These are phyloP conservation scores for Bubo scandiacus DNA, from an alignment of 2,113 vertebrate genomes.

Conservation along the genomic window DNA sequence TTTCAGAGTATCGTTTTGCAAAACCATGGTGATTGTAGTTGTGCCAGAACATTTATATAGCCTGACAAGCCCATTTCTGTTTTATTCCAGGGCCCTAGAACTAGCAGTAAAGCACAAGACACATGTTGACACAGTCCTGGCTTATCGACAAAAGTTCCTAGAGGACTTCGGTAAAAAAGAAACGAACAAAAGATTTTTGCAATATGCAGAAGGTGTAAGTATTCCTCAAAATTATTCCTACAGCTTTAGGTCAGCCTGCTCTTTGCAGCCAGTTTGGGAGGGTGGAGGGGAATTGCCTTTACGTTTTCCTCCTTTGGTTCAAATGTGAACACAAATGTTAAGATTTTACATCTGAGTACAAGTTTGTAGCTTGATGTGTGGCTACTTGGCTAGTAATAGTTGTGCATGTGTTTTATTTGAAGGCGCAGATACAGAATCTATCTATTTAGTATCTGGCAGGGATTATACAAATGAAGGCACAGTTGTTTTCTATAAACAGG, in stretches of 20 bases:
- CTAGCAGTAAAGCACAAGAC: constrained; percentile 97
- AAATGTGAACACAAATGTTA: neutral
- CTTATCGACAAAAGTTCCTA: constrained; percentile 88
- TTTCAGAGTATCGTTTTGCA: neutral
- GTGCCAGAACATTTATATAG: neutral
- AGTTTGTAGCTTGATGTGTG: neutral
- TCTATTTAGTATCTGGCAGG: neutral
- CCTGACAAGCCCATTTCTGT: constrained; percentile 25
- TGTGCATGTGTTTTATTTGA: neutral
- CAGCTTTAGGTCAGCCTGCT: neutral
- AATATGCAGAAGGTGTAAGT: constrained; percentile 91
- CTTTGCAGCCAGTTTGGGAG: neutral
- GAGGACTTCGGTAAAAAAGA: constrained; percentile 90
- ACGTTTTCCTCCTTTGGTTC: neutral
- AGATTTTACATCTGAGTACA: neutral
- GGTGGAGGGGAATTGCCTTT: neutral
- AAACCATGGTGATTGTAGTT: neutral
- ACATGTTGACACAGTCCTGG: constrained; percentile 96
- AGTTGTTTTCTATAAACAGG: neutral
- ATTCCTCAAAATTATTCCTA: neutral
- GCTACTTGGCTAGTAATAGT: neutral
- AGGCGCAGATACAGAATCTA: neutral
- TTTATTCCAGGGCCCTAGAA: constrained; percentile 88
- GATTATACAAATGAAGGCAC: neutral
- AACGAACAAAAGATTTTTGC: constrained; percentile 91